Base-by-base conservation (phyloP, 1,140 invertebrate species). In the Bombus picipes region DNA sequence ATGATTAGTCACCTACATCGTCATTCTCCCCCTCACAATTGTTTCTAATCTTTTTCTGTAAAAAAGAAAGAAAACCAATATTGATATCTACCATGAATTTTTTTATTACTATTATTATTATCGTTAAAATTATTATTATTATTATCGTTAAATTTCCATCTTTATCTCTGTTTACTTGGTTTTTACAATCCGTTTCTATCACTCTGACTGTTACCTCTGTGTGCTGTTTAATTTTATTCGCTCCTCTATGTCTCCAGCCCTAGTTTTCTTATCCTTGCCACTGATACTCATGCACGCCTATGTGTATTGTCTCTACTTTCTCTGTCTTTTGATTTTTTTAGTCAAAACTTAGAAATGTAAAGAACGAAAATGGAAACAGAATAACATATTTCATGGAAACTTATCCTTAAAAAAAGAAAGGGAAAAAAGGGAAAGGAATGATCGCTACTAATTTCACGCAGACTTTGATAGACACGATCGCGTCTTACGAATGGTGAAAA, bases 381-480 rank as follows among this genome's bases (percentile, higher is more conserved):
- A 37, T 8, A n/a, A 53, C 13, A 53, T n/a, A 37, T 39, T 28
- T 28, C 22, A 28, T 34, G 43, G 65, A 39, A 37, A 74, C 15
- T 57, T 18, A 10, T 2, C 25, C 28, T 62, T n/a, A n/a, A 25
- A 13, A n/a, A 53, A 53, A 37, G 18, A 37, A 28, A 18, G 47
- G 28, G 8, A 65, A 37, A 28, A 34, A n/a, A 4, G 53, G 3
- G 43, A 57, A n/a, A 37, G 53, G 22, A 22, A 65, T 15, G 5
- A 72, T 34, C 43, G 77, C 66, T 77, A 77, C 68, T 83, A 84
- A 81, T 81, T 89, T 88, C 72, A 72, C 74, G 87, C 5, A 81
- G 80, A 43, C 76, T 83, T 84, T 37, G 62, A 73, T 75, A 65
- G 78, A 77, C 81, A 82, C 75, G 34, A 68, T 53, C 32, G 76